phyloP scores from a whole-genome alignment of 2,797 vertebrate species.

The Apodemus agrarius region DNA sequence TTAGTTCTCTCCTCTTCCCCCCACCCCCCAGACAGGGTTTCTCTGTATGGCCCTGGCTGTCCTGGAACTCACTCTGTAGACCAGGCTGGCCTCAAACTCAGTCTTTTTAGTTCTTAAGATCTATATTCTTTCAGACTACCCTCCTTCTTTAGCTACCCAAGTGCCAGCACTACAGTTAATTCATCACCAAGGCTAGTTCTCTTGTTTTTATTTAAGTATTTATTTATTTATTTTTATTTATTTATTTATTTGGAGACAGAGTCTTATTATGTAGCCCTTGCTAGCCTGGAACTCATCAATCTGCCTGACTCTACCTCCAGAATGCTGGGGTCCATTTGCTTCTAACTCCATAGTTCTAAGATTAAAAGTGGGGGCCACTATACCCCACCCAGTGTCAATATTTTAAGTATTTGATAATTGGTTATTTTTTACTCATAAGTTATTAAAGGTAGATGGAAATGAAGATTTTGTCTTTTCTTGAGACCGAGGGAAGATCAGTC shows the following conservation, averaged over 20 bases:
- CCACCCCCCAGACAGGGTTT: too few relatives aligned
- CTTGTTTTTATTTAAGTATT: background rate
- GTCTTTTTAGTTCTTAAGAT: background rate
- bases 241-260: background rate
- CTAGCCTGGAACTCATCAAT: background rate
- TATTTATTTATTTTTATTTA: background rate
- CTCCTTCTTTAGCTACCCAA: background rate
- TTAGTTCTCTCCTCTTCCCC: background rate
- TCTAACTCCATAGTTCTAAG: background rate
- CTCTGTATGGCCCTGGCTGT: too few relatives aligned
- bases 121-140: background rate
- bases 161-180: background rate
- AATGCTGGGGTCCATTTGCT: background rate
- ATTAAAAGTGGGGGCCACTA: background rate
- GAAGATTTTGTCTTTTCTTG: background rate
- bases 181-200: background rate
- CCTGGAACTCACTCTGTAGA: too few relatives aligned
- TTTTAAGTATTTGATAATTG: background rate
- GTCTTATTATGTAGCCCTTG: background rate
- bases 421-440: background rate
- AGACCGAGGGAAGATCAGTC: background rate
- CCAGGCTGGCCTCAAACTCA: too few relatives aligned
- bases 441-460: background rate
- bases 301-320: background rate
- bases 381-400: background rate